Conservation (phyloP, 2,888 invertebrate genomes). For the Poecilus cupreus region DNA sequence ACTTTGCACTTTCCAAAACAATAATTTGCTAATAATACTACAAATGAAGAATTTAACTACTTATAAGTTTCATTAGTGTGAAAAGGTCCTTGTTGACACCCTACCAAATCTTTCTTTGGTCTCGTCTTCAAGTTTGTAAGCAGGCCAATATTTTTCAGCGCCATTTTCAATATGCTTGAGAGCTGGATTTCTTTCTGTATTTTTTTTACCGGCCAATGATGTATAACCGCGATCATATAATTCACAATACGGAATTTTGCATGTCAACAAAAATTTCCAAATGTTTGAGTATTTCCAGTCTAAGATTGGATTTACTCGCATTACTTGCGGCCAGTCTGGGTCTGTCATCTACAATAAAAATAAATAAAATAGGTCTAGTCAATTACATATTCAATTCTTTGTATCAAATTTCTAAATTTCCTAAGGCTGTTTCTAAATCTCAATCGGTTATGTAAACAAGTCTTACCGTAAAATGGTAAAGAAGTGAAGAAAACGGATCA, state of each 20-base stretch:
- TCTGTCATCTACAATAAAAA: slow-evolving; percentile 83
- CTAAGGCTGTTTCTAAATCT: too few relatives aligned
- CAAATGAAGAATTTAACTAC: neutral
- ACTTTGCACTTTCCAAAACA: neutral
- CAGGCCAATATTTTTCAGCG: slow-evolving; percentile 79
- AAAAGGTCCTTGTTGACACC: neutral
- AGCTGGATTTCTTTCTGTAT: slow-evolving; percentile 87
- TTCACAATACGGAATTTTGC: slow-evolving; percentile 91
- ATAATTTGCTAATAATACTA: slow-evolving; percentile 22
- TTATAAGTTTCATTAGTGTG: neutral
- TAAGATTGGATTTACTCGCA: slow-evolving; percentile 92
- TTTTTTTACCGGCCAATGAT: slow-evolving; percentile 87
- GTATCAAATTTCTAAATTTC: neutral
- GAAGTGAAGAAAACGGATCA: slow-evolving; percentile 86
- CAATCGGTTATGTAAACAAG: neutral
- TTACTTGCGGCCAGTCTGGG: slow-evolving; percentile 90
- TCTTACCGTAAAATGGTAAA: slow-evolving; percentile 78
- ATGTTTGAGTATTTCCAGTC: slow-evolving; percentile 94
- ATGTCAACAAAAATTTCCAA: slow-evolving; percentile 89
- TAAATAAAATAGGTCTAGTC: slow-evolving; percentile 37
- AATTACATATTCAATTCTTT: too few relatives aligned
- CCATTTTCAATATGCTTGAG: slow-evolving; percentile 74
- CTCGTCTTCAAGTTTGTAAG: slow-evolving; percentile 81
- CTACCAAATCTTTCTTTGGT: slow-evolving; percentile 79
- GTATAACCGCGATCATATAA: slow-evolving; percentile 95